Base-by-base conservation (phyloP, 2,797 vertebrate species). In the Poeciliopsis paucimaculata region DNA sequence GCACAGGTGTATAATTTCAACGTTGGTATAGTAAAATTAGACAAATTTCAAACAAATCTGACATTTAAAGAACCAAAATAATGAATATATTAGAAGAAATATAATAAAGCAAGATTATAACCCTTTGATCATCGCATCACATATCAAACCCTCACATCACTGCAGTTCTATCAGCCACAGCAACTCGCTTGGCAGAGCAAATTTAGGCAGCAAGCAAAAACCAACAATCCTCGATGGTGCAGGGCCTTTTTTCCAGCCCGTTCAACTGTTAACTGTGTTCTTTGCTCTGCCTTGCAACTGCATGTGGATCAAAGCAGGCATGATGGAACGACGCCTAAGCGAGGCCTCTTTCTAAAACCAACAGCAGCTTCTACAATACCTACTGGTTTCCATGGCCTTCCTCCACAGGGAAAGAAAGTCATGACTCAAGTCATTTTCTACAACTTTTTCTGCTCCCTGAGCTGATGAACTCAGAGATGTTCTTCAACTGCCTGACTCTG, bases 241-340 rank as follows among this genome's bases (percentile, higher is more conserved):
- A 86, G 93, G 90, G 76, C 92, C 94, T 94, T 96, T 96, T 97
- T 97, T 92, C 95, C 83, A 88, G 93, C 80, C 85, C 95, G 92
- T 78, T 97, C 92, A 95, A 95, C 96, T 96, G 95, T 95, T 96
- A 96, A 96, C 89, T 94, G 92, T 91, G 93, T 81, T 94, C 90
- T 96, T 96, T 96, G 95, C 82, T 91, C 88, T 89, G 91, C 96
- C 94, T 93, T 92, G 94, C 90, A 93, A 96, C 95, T 94, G 96
- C 93, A 94, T 78, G 85, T 66, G 91, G 95, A 96, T 95, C 93
- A 88, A 91, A 96, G 94, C 90, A 92, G 93, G 93, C 87, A 86
- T 76, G 73, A 95, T 92, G 91, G 93, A 94, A 93, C 88, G 92
- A 88, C 85, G 92, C 26, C 89, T 93, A 91, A 89, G 80, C 72